Evolutionary conservation across 2,888 invertebrate species (phyloP), one percentile per base, ranked within the genome.

Genomic region (Dolichomitus sp.): DNA sequence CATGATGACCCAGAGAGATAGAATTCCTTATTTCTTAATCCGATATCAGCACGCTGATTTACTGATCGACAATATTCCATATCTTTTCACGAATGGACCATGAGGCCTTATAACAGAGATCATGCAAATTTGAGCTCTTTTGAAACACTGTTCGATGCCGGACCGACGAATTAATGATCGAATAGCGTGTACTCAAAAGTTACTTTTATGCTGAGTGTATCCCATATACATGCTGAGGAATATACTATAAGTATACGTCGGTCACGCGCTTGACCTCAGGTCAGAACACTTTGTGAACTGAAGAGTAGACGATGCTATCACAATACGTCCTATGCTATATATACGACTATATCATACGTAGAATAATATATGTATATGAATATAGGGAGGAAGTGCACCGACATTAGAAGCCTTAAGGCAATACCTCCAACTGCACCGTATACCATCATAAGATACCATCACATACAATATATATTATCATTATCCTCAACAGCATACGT

Each of bases 161-260:
- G n/a, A n/a, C n/a, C n/a, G 82, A 82, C 85, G 89, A 88, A 88
- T 86, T 89, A 89, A 88, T 88, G 88, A 86, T 87, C 86, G 85
- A 88, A 90, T 89, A 77, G 87, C 88, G 85, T 88, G 88, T 82
- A 80, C 85, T 84, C 81, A 84, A 80, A 73, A 81, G 81, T 76
- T 84, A 80, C 80, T 74, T 85, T 88, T 86, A 83, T 81, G 83
- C 81, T 84, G 78, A 78, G 81, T 59, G 23, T 9, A 57, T 2
- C 23, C 23, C 23, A 23, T 23, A 2, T 23, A 23, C 23, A 23
- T 23, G 23, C 2, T 23, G 23, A 23, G 23, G 23, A 23, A 23
- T 23, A 23, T 23, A 23, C 23, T 23, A 2, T 23, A 23, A 23
- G 23, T 23, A 23, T 23, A 37, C 33, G 30, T 59, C 3, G n/a